Evolutionary conservation across 2,797 vertebrate genomes (phyloP).

Genomic region (Pogonophryne albipinna): DNA sequence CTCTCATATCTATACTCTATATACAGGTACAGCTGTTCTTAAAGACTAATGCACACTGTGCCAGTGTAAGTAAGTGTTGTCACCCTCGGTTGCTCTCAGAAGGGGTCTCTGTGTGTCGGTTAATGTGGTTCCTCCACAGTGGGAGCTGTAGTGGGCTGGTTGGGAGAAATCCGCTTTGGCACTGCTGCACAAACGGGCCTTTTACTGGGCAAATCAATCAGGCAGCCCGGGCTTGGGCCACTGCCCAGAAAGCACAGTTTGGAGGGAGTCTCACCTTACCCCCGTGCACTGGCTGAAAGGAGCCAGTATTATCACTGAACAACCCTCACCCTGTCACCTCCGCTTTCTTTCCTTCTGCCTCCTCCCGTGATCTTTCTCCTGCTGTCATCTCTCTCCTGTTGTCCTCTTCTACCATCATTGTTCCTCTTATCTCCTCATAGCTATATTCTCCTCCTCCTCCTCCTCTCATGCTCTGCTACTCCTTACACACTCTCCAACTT

Average conservation of each 20-base stretch:
- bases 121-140: conserved; percentile 63
- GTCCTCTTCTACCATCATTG: conserved; percentile 30
- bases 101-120: conserved; percentile 62
- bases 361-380: conserved; percentile 52
- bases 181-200: conserved; percentile 78
- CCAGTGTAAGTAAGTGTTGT: conserved; percentile 35
- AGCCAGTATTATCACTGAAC: conserved; percentile 80
- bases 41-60: conserved; percentile 8
- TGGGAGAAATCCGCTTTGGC: conserved; percentile 75
- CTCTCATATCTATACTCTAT: neutral
- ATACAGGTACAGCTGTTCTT: conserved; percentile 23
- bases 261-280: conserved; percentile 81
- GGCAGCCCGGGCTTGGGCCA: conserved; percentile 74
- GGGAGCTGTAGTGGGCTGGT: conserved; percentile 55
- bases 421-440: conserved; percentile 27
- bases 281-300: conserved; percentile 74
- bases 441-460: conserved; percentile 19
- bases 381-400: conserved; percentile 43
- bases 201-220: conserved; percentile 82
- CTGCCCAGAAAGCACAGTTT: conserved; percentile 86
- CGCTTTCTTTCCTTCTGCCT: conserved; percentile 55
- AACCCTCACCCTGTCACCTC: conserved; percentile 67
- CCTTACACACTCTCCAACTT: conserved; percentile 58
- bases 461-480: conserved; percentile 54
- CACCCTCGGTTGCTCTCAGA: conserved; percentile 63